These are phyloP conservation scores for Steinernema carpocapsae DNA, from an alignment of 2,888 invertebrate genomes.

Conservation along the genomic window DNA sequence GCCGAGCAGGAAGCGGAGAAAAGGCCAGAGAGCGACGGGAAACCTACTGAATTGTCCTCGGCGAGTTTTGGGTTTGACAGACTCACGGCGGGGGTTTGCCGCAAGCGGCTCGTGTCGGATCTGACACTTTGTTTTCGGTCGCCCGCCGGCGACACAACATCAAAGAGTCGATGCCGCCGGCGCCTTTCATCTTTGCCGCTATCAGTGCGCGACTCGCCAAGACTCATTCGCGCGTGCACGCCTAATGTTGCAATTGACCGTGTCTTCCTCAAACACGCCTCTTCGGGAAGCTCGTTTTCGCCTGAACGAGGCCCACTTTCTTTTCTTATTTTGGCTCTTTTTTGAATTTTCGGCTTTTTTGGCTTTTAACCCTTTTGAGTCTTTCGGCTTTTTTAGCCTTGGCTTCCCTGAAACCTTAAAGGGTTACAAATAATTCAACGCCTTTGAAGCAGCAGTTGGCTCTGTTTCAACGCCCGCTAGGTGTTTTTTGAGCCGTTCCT, in stretches of 20 bases:
- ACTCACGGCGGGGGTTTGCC: slow-evolving; percentile 7
- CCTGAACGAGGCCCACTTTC: no score
- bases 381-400: no score
- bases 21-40: not conserved
- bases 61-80: slow-evolving; percentile 3
- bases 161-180: slow-evolving; percentile 35
- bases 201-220: slow-evolving; percentile 30
- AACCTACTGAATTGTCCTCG: slow-evolving; percentile 4
- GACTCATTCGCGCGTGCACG: slow-evolving; percentile 30
- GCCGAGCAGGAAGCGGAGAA: not conserved
- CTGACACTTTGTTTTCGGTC: slow-evolving; percentile 34
- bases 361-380: no score
- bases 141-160: slow-evolving; percentile 31
- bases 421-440: no score
- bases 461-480: not conserved
- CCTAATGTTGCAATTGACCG: slow-evolving; percentile 29
- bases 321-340: no score
- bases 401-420: no score
- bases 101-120: not conserved
- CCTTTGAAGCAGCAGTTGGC: no score
- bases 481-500: not conserved
- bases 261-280: not conserved
- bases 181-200: slow-evolving; percentile 34
- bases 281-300: not conserved
- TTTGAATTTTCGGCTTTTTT: no score